phyloP scores from a whole-genome alignment of 2,797 vertebrate species.

The Anguilla pacifica region DNA sequence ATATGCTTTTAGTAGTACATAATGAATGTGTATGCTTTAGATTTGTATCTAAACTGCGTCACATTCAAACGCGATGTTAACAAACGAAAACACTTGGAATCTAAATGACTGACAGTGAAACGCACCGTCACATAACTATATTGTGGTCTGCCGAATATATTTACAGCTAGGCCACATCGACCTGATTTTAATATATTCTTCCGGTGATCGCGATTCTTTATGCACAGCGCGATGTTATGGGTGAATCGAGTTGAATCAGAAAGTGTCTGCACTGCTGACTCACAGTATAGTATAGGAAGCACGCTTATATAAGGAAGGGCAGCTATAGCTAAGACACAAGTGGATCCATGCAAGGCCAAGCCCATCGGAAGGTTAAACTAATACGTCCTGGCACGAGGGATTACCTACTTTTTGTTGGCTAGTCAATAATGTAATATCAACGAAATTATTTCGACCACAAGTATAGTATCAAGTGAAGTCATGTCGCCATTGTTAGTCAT shows the following conservation, averaged over 20 bases:
- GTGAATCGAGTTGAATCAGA: background rate
- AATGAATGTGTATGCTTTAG: background rate
- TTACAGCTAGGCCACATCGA: background rate
- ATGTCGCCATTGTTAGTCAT: background rate
- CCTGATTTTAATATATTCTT: background rate
- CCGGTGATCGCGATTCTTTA: background rate
- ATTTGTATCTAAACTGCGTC: too few species aligned
- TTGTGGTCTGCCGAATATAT: background rate
- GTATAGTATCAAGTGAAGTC: background rate
- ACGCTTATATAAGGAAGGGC: background rate
- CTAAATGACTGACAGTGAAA: background rate
- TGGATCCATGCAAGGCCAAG: background rate
- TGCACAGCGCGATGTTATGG: background rate
- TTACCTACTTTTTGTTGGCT: background rate
- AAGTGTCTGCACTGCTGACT: background rate
- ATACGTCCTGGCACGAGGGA: background rate
- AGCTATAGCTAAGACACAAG: background rate
- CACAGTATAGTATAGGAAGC: background rate
- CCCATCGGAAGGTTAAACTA: background rate
- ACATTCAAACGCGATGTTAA: background rate
- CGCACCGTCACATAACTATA: background rate
- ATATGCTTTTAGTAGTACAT: background rate
- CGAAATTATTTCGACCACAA: background rate
- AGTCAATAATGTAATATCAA: background rate
- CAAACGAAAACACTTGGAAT: background rate